Conservation (phyloP, 1,140 invertebrate species). For the Caenorhabditis tropicalis region DNA sequence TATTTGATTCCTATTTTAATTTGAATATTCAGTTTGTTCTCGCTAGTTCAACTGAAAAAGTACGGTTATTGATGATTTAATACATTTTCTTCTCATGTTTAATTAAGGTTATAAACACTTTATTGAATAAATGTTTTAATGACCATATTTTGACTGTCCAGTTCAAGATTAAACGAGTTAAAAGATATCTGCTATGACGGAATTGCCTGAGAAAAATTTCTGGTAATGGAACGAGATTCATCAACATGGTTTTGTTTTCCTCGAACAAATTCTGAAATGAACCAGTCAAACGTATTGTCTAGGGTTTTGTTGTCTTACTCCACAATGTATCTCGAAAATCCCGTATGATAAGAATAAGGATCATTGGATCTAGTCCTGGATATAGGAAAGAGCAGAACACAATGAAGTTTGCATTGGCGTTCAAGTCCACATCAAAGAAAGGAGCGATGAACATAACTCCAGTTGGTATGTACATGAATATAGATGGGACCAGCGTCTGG, state of each 20-base stretch:
- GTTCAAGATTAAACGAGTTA: too few relatives aligned
- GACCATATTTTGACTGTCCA: too few relatives aligned
- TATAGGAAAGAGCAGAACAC: not conserved
- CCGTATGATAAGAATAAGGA: not conserved
- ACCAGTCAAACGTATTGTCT: too few relatives aligned
- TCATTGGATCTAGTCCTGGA: not conserved
- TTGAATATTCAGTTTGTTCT: constrained; percentile 22
- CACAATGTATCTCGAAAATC: not conserved
- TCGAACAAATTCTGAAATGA: not conserved
- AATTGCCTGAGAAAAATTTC: not conserved
- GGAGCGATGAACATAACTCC: not conserved
- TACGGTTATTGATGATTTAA: not conserved
- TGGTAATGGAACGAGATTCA: not conserved
- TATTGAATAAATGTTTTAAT: too few relatives aligned
- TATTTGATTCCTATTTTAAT: not conserved
- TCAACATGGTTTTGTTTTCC: not conserved
- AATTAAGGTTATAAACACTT: not conserved
- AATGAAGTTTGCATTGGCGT: not conserved
- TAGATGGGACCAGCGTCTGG: not conserved
- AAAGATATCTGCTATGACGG: not conserved
- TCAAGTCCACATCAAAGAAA: not conserved
- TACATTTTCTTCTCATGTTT: not conserved
- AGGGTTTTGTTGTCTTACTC: not conserved
- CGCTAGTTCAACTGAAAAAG: not conserved
- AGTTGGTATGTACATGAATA: not conserved